These are phyloP conservation scores for Dascillus cervinus DNA, from an alignment of 2,888 invertebrate genomes.

Conservation along the genomic window DNA sequence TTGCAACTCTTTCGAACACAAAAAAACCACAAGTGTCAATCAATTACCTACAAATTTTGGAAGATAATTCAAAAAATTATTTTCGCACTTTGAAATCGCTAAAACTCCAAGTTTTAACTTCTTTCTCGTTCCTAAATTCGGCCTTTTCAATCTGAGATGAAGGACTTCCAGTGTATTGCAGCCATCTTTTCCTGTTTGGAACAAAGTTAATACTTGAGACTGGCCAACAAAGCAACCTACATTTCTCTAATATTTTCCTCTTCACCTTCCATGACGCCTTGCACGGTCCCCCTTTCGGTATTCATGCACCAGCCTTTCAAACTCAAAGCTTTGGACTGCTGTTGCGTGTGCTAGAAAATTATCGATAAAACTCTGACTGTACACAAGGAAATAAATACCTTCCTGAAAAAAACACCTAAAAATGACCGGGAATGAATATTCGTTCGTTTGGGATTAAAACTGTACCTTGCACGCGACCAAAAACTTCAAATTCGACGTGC, in stretches of 20 bases:
- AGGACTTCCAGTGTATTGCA: conserved; percentile 66
- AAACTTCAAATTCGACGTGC: conserved; percentile 52
- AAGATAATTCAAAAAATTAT: conserved; percentile 17
- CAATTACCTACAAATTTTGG: too few species aligned
- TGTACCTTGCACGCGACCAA: conserved; percentile 53
- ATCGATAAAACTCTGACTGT: conserved; percentile 3
- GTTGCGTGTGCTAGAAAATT: conserved; percentile 53
- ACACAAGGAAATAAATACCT: conserved; percentile 37
- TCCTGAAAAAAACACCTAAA: conserved; percentile 54
- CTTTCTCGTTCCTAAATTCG: conserved; percentile 58
- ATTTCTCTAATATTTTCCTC: conserved; percentile 51
- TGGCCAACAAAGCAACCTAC: too few species aligned
- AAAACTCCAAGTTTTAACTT: conserved; percentile 38
- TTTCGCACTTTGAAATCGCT: conserved; percentile 22
- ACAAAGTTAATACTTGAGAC: conserved; percentile 4
- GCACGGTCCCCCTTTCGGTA: conserved; percentile 58
- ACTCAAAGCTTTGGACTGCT: conserved; percentile 54
- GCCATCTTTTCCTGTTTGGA: conserved; percentile 48
- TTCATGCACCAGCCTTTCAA: conserved; percentile 70
- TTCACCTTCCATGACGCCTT: conserved; percentile 60
- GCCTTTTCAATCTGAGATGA: conserved; percentile 64
- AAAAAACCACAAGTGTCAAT: too few species aligned
- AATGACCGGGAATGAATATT: conserved; percentile 8
- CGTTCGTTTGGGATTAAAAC: background rate
- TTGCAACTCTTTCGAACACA: too few species aligned